A percentile compares a stretch with the other conserved stretches of the same genome.
These are phyloP conservation scores for Pyrocoelia pectoralis DNA, from an alignment of 2,888 invertebrate species.

Conservation along the genomic window DNA sequence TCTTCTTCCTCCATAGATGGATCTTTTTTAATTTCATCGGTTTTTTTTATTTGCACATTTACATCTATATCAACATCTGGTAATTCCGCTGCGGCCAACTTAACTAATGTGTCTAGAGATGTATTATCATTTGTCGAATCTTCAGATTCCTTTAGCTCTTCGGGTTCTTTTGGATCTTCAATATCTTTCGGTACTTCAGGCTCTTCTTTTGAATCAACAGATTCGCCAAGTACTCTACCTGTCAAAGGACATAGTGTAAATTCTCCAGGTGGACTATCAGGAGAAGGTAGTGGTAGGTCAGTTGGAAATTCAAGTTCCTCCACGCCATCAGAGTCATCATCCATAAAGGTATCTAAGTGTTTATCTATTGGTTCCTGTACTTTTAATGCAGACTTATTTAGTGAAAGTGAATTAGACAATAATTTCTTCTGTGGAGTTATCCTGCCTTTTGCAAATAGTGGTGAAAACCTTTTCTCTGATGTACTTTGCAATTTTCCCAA, in stretches of 20 bases:
- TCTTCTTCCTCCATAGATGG: neutral
- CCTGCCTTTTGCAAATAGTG: neutral
- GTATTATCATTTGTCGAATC: constrained; percentile 36
- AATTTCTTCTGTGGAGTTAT: neutral
- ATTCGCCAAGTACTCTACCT: constrained; percentile 63
- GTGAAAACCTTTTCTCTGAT: neutral
- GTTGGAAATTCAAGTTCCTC: constrained; percentile 72
- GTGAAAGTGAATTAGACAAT: neutral
- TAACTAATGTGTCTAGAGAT: constrained; percentile 54
- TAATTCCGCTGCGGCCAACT: constrained; percentile 55
- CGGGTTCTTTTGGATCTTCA: constrained; percentile 46
- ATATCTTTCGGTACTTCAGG: no score
- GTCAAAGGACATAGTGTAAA: constrained; percentile 77
- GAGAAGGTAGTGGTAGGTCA: constrained; percentile 63
- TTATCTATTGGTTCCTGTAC: constrained; percentile 17
- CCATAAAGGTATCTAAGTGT: constrained; percentile 28
- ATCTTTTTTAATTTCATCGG: neutral
- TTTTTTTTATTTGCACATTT: neutral
- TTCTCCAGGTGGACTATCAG: constrained; percentile 72
- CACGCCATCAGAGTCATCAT: constrained; percentile 64
- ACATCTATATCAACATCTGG: constrained; percentile 29
- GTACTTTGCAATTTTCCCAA: neutral
- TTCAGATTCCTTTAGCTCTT: constrained; percentile 27
- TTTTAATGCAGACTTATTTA: constrained; percentile 7
- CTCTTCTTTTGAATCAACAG: constrained; percentile 56